A percentile compares a stretch with the other conserved stretches of the same genome.
Conservation (phyloP, 2,888 invertebrate genomes). For the Ornithoptera alexandrae region DNA sequence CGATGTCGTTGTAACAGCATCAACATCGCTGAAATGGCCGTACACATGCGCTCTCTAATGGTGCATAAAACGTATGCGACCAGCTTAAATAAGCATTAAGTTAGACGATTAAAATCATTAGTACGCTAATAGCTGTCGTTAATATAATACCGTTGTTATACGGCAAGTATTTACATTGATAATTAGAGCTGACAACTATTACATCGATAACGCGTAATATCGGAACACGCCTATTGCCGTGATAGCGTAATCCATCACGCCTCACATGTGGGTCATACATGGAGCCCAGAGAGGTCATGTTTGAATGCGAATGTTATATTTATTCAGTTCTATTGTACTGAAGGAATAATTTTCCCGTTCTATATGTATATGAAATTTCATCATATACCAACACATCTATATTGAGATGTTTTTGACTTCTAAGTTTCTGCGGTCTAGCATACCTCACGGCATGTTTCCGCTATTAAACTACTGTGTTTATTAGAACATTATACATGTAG, state of each 20-base stretch:
- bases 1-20: constrained; percentile 23
- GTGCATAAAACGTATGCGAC: constrained; percentile 37
- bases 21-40: constrained; percentile 32
- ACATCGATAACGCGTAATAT: neutral
- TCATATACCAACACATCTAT: too few species aligned
- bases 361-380: too few species aligned
- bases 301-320: neutral
- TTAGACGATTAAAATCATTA: constrained; percentile 35
- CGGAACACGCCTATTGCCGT: neutral
- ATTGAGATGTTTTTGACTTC: too few species aligned
- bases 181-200: constrained; percentile 28
- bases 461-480: too few species aligned
- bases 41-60: constrained; percentile 38
- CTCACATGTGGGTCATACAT: neutral
- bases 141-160: constrained; percentile 31
- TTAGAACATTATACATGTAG: too few species aligned
- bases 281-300: neutral
- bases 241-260: neutral
- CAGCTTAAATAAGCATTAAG: constrained; percentile 31
- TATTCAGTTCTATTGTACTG: too few species aligned
- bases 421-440: too few species aligned
- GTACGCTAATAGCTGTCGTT: constrained; percentile 33
- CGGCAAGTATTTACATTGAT: constrained; percentile 30
- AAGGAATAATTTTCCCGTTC: too few species aligned
- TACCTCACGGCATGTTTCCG: too few species aligned